These are phyloP conservation scores for Oophaga pumilio DNA, from an alignment of 2,113 vertebrate genomes.

Conservation along the genomic window DNA sequence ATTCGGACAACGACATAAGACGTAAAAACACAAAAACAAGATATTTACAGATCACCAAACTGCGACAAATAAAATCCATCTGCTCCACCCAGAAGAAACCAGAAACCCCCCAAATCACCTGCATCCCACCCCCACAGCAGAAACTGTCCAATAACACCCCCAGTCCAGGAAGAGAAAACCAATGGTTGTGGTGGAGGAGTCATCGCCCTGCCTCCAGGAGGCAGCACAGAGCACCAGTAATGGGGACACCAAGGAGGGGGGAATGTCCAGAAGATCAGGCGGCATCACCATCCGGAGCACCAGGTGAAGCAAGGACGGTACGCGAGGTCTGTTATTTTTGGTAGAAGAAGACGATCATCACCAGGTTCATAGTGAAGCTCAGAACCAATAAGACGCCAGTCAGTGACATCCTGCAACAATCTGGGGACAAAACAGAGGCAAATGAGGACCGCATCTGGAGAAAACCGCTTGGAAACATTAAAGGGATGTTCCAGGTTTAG, in stretches of 20 bases:
- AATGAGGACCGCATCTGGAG: not conserved
- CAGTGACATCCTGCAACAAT: conserved; percentile 67
- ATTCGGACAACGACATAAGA: not conserved
- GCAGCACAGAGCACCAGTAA: conserved; percentile 19
- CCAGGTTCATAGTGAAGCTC: conserved; percentile 85
- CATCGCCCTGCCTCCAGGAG: not conserved
- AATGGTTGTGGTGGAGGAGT: conserved; percentile 15
- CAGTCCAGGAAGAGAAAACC: not conserved
- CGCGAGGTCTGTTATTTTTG: conserved; percentile 70
- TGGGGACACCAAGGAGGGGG: not conserved
- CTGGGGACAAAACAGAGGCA: conserved; percentile 63
- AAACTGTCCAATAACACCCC: not conserved
- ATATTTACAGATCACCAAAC: not conserved
- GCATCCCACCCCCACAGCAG: too few species aligned
- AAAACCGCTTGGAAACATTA: not conserved
- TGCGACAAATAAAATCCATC: not conserved
- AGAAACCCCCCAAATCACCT: not conserved
- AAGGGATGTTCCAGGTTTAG: not conserved
- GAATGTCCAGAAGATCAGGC: not conserved
- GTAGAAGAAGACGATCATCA: conserved; percentile 85
- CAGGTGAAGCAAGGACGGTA: not conserved
- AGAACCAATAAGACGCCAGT: conserved; percentile 78
- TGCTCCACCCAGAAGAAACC: not conserved
- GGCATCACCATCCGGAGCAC: conserved; percentile 16
- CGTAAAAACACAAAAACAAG: not conserved